These are phyloP conservation scores for Acropternis orthonyx DNA, from an alignment of 2,797 vertebrate genomes.

Conservation along the genomic window DNA sequence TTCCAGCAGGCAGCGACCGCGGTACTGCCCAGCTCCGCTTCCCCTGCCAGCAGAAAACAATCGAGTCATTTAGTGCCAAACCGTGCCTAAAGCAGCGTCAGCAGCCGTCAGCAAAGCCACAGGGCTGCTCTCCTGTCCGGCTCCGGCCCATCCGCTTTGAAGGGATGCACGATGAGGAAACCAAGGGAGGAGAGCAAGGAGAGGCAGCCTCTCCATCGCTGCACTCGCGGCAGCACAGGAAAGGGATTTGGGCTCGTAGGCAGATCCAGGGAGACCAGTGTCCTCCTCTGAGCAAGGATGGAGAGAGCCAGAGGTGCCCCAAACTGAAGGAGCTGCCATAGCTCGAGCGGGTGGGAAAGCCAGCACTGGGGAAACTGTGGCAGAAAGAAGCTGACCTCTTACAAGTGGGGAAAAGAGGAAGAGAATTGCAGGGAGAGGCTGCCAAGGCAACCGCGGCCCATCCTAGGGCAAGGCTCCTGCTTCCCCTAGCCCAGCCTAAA, in stretches of 20 bases:
- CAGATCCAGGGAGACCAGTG: neutral
- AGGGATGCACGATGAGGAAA: neutral
- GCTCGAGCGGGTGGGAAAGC: neutral
- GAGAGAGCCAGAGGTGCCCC: neutral
- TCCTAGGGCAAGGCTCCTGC: neutral
- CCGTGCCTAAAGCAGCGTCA: neutral
- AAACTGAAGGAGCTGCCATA: neutral
- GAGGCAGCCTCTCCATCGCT: neutral
- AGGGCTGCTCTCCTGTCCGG: neutral
- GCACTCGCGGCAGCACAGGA: neutral
- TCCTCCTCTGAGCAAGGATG: neutral
- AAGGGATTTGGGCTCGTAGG: accelerated
- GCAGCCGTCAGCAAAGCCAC: neutral
- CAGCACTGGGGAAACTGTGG: accelerated
- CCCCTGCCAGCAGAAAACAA: neutral
- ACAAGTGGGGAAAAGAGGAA: neutral
- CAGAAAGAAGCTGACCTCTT: neutral
- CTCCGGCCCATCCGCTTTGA: accelerated
- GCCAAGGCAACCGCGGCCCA: neutral
- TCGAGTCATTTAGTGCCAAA: neutral
- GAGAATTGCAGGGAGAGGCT: neutral
- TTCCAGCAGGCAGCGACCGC: neutral
- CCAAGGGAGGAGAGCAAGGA: neutral
- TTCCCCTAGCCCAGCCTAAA: neutral
- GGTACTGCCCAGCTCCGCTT: neutral